Conservation (phyloP, 2,888 invertebrate species). For the Ernsta delagoae region DNA sequence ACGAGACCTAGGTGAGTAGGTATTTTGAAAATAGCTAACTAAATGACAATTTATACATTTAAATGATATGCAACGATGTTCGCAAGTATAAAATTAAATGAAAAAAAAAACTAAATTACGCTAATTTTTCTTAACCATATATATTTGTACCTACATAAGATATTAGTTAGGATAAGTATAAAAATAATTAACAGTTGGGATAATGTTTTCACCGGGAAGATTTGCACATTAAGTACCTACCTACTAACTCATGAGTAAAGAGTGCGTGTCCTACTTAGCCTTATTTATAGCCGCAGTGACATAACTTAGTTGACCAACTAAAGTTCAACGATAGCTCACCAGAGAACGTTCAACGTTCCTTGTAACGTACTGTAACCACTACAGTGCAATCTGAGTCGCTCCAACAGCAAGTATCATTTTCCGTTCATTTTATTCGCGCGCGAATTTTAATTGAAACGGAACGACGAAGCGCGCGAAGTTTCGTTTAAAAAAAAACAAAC, state of each 20-base stretch:
- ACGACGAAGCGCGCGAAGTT: conserved; percentile 24
- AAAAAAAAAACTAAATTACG: too few species aligned
- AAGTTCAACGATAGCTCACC: conserved; percentile 37
- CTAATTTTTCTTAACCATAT: too few species aligned
- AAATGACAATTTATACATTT: not conserved
- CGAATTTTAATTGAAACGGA: conserved; percentile 29
- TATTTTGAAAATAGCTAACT: not conserved
- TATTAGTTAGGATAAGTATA: too few species aligned
- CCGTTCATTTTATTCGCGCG: conserved; percentile 25
- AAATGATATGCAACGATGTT: not conserved
- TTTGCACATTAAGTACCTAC: not conserved
- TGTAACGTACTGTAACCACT: conserved; percentile 36
- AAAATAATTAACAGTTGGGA: too few species aligned
- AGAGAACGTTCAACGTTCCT: conserved; percentile 42
- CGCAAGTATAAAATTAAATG: too few species aligned
- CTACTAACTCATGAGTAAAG: not conserved
- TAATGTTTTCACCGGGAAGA: conserved; percentile 19
- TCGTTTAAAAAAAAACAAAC: conserved; percentile 3
- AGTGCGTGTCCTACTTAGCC: conserved; percentile 31
- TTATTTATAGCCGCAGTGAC: conserved; percentile 44
- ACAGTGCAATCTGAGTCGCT: conserved; percentile 23
- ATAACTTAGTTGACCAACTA: conserved; percentile 54
- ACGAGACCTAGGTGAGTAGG: not conserved
- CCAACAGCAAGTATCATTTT: conserved; percentile 26
- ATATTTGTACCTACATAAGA: too few species aligned